Evolutionary conservation across 2,113 vertebrate species (phyloP), one percentile per base, ranked within the genome.

Genomic region (Poeciliopsis turrubarensis): DNA sequence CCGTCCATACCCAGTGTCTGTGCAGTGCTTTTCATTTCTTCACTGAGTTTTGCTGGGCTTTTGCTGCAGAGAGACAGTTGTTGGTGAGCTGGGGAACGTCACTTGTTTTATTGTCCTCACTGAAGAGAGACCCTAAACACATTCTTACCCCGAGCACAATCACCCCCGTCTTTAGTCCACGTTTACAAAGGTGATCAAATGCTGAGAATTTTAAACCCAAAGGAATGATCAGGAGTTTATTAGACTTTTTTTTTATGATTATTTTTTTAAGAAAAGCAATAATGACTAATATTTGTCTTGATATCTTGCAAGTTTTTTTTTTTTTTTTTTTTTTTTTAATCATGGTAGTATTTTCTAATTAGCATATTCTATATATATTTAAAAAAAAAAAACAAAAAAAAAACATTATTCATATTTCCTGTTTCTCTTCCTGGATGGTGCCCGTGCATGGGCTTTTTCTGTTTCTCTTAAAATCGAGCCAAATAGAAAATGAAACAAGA

Each of bases 41-140:
- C 75, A 72, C 77, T 66, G 71, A 54, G 79, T 86, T 57, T 57
- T 86, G 81, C 88, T 64, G 76, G 14, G 84, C 74, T 87, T 31
- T 72, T 89, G 87, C 90, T 86, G 90, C 89, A 92, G 86, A 92
- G 86, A 92, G 91, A 91, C 89, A 91, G 89, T 90, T 90, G 87
- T 89, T 89, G 83, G 91, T 87, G 86, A 87, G 83, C 91, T 91
- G 91, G 81, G 87, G 83, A 92, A 79, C 90, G 90, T 93, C 89
- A 91, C 85, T 92, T 92, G 90, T 88, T 93, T 93, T 93, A 93
- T 93, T 92, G 87, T 91, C 91, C 88, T 85, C 89, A 84, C 86
- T 85, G 87, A 91, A 89, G 76, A 90, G 85, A 91, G 89, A 93
- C 91, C 91, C 91, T 92, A 91, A 92, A 92, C 84, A 90, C 91